Evolutionary conservation across 2,888 invertebrate genomes (phyloP).

Genomic region (Pyrochroa serraticornis): DNA sequence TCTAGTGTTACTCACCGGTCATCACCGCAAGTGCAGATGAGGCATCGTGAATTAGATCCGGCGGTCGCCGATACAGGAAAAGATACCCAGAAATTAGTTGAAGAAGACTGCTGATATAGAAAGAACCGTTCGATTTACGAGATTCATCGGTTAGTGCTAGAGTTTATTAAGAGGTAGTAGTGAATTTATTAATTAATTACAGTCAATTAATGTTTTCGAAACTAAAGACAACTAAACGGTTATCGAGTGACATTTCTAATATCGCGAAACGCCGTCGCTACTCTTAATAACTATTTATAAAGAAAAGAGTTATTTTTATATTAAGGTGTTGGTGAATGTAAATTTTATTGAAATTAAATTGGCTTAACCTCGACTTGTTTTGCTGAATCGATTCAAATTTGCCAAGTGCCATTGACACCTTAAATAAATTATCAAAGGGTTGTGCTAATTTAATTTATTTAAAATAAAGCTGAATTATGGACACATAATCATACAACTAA

Average conservation of each 20-base stretch:
- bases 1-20: conserved; percentile 81
- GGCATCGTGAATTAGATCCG: conserved; percentile 83
- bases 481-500: conserved; percentile 25
- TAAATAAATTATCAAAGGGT: conserved; percentile 18
- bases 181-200: conserved; percentile 1
- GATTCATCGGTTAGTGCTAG: conserved; percentile 47
- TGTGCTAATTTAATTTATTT: conserved; percentile 30
- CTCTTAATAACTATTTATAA: conserved; percentile 4
- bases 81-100: conserved; percentile 83
- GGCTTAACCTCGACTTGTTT: conserved; percentile 10
- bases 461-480: conserved; percentile 9
- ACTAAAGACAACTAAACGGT: neutral
- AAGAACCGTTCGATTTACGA: conserved; percentile 42
- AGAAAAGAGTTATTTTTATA: conserved; percentile 22
- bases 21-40: conserved; percentile 73
- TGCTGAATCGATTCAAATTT: conserved; percentile 5
- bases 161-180: conserved; percentile 40
- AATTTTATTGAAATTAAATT: conserved; percentile 17
- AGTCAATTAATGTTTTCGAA: conserved; percentile 10
- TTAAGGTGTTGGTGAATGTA: conserved; percentile 34
- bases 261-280: conserved; percentile 6
- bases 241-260: neutral
- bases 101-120: conserved; percentile 77
- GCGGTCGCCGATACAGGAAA: conserved; percentile 83
- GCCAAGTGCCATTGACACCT: conserved; percentile 39